Percentiles rank a stretch among this genome's conserved stretches.
phyloP scores from a whole-genome alignment of 2,113 vertebrate species.

The Psettodes erumei region DNA sequence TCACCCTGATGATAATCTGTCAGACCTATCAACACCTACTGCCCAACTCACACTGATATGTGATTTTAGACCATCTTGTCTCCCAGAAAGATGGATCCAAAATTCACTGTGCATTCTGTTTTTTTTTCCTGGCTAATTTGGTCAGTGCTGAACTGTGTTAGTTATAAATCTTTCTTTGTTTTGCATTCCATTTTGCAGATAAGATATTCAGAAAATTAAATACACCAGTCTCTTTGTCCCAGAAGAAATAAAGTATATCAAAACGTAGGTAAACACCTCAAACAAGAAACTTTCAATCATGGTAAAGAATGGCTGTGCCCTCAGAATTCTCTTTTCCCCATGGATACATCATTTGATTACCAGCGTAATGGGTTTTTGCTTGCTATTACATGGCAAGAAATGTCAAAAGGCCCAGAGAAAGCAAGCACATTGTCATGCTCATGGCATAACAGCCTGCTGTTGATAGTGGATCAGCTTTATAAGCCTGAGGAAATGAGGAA shows the following conservation, averaged over 20 bases:
- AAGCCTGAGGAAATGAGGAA: conserved; percentile 74
- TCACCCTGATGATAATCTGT: conserved; percentile 62
- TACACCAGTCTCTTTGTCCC: conserved; percentile 42
- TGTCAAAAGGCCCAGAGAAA: conserved; percentile 76
- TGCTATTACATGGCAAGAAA: conserved; percentile 73
- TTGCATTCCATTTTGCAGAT: conserved; percentile 48
- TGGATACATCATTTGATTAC: conserved; percentile 77
- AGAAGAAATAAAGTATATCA: conserved; percentile 61
- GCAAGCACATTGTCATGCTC: conserved; percentile 74
- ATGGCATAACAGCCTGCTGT: conserved; percentile 47
- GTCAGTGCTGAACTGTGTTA: conserved; percentile 11
- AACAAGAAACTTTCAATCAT: conserved; percentile 74
- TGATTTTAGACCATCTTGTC: conserved; percentile 5
- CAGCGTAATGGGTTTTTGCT: conserved; percentile 76
- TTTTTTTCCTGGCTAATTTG: conserved; percentile 2
- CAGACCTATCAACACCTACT: conserved; percentile 35
- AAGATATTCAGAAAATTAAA: conserved; percentile 64
- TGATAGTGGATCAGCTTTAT: conserved; percentile 75
- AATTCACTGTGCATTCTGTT: conserved; percentile 5
- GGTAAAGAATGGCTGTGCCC: conserved; percentile 54
- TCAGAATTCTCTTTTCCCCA: conserved; percentile 61
- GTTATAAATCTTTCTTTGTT: conserved; percentile 19
- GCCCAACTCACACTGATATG: not conserved
- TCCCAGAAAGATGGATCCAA: not conserved
- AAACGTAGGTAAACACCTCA: conserved; percentile 57